Evolutionary conservation across 2,113 vertebrate species (phyloP).

Genomic region (Phyllopteryx taeniolatus): DNA sequence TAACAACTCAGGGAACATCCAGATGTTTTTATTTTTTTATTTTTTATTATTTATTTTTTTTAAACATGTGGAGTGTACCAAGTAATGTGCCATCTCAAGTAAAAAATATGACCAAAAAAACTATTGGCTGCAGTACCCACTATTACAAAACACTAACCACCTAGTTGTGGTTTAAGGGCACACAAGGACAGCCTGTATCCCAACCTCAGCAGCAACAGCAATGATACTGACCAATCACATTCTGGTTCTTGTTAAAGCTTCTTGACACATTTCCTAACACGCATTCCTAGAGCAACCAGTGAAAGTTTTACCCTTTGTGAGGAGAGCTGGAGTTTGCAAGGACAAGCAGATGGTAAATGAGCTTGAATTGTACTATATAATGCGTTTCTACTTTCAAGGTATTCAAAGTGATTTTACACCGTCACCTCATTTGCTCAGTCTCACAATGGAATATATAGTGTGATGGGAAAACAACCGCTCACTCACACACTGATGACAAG

Average conservation of each 20-base stretch:
- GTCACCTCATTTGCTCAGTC: background rate
- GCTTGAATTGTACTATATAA: too few species aligned
- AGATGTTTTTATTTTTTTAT: too few species aligned
- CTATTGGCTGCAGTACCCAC: background rate
- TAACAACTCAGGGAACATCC: slow-evolving; percentile 36
- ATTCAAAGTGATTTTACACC: background rate
- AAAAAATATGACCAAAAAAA: background rate
- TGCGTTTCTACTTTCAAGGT: too few species aligned
- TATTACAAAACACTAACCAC: background rate
- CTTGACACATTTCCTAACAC: background rate
- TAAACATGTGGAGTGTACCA: slow-evolving; percentile 4
- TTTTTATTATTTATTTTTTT: slow-evolving; percentile 6
- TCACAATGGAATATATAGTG: background rate
- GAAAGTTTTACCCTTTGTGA: background rate
- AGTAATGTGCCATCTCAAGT: background rate
- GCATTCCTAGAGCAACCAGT: background rate
- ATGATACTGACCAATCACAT: background rate
- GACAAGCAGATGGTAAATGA: too few species aligned
- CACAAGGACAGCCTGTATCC: background rate
- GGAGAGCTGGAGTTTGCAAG: background rate
- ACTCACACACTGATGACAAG: background rate
- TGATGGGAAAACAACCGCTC: background rate
- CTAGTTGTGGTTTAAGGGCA: background rate
- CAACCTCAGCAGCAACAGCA: background rate
- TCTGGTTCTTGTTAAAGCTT: background rate